Evolutionary conservation across 2,888 invertebrate species (phyloP).

Genomic region (Dasysyrphus albostriatus): DNA sequence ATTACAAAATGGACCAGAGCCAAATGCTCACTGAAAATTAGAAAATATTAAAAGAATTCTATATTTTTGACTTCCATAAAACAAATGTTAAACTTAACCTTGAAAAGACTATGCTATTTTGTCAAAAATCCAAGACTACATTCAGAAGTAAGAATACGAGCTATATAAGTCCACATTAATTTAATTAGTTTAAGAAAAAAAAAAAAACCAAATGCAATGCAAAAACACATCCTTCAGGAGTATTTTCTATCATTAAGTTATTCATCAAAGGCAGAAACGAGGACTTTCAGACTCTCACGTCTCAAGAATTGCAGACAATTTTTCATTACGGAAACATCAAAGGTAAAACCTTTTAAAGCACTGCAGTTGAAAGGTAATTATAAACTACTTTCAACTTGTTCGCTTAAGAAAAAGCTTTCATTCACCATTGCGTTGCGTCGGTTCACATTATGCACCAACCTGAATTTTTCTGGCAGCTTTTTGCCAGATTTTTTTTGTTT

Average conservation of each 20-base stretch:
- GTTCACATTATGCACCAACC: not conserved
- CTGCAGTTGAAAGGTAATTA: slow-evolving; percentile 30
- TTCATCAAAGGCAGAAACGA: not conserved
- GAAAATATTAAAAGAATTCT: too few species aligned
- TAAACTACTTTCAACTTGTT: slow-evolving; percentile 20
- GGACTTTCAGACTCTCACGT: not conserved
- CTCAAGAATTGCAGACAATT: slow-evolving; percentile 1
- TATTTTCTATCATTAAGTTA: not conserved
- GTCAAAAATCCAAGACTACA: too few species aligned
- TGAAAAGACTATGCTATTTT: too few species aligned
- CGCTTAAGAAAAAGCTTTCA: slow-evolving; percentile 7
- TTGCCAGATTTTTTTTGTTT: not conserved
- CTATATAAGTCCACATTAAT: not conserved
- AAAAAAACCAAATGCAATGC: not conserved
- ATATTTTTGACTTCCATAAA: too few species aligned
- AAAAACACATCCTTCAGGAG: not conserved
- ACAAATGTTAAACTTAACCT: too few species aligned
- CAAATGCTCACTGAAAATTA: too few species aligned
- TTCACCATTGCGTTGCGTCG: not conserved
- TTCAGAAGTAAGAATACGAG: too few species aligned
- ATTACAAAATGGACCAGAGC: too few species aligned
- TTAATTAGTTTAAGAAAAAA: not conserved
- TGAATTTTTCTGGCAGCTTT: not conserved
- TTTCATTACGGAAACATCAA: slow-evolving; percentile 1
- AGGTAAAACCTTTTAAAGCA: slow-evolving; percentile 15